These are phyloP conservation scores for Pentalonia nigronervosa DNA, from an alignment of 1,140 invertebrate genomes.

Conservation along the genomic window DNA sequence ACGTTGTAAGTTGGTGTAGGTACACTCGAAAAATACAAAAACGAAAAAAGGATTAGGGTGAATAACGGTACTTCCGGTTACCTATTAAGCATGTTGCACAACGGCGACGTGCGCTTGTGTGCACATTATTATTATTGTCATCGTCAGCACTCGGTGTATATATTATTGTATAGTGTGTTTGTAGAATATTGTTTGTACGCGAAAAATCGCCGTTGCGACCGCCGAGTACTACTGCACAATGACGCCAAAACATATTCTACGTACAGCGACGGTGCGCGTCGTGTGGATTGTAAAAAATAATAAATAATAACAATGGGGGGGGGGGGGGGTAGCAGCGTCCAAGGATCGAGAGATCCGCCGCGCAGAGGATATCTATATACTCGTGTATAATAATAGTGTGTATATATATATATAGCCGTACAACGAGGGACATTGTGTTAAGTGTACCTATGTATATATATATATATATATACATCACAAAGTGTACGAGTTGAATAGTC, in stretches of 20 bases:
- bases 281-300: constrained; percentile 5
- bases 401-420: neutral
- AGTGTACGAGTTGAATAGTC: constrained; percentile 29
- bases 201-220: neutral
- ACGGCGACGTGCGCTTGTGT: neutral
- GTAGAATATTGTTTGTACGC: neutral
- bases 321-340: constrained; percentile 1
- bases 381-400: neutral
- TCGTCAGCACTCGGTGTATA: neutral
- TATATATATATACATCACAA: neutral
- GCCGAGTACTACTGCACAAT: neutral
- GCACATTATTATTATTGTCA: constrained; percentile 11
- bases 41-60: neutral
- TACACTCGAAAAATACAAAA: neutral
- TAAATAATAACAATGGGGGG: constrained; percentile 12
- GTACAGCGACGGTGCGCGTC: neutral
- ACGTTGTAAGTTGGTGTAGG: neutral
- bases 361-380: neutral
- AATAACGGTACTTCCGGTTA: neutral
- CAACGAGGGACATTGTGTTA: constrained; percentile 8
- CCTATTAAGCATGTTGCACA: neutral
- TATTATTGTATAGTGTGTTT: too few relatives aligned
- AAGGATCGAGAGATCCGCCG: constrained; percentile 6
- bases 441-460: neutral
- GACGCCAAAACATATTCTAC: neutral